These are phyloP conservation scores for Daubentonia madagascariensis DNA, from an alignment of 2,113 vertebrate species.

Conservation along the genomic window DNA sequence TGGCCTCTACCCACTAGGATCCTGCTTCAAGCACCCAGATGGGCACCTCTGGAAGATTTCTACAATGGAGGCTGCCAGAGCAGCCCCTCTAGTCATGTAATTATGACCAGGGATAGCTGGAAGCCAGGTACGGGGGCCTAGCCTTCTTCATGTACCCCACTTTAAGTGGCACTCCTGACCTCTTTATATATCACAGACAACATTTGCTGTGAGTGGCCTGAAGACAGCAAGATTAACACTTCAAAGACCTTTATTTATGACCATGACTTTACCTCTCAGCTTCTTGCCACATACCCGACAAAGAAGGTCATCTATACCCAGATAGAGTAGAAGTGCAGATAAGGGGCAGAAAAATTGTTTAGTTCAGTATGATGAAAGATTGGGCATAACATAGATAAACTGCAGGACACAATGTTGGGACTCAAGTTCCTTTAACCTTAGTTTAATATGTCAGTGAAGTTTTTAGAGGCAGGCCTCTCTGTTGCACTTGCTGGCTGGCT, in stretches of 20 bases:
- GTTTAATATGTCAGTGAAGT: background rate
- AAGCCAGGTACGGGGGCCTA: background rate
- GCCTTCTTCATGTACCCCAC: background rate
- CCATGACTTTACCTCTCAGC: background rate
- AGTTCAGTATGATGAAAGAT: background rate
- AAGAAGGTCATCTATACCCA: background rate
- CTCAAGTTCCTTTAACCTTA: background rate
- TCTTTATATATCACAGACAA: background rate
- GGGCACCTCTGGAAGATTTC: conserved; percentile 29
- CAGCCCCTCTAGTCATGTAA: background rate
- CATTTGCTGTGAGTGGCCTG: background rate
- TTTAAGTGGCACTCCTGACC: background rate
- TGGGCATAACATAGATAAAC: background rate
- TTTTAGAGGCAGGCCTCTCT: background rate
- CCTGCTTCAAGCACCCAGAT: background rate
- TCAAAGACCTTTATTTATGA: conserved; percentile 3
- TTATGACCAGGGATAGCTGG: background rate
- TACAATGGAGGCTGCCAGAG: background rate
- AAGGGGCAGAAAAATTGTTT: background rate
- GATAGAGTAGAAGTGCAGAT: background rate
- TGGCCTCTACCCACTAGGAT: conserved; percentile 11
- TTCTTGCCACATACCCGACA: background rate
- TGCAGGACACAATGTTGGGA: background rate
- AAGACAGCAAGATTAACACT: background rate
- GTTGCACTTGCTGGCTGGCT: background rate